Evolutionary conservation across 2,888 invertebrate species (phyloP).

Genomic region (Machimus atricapillus): DNA sequence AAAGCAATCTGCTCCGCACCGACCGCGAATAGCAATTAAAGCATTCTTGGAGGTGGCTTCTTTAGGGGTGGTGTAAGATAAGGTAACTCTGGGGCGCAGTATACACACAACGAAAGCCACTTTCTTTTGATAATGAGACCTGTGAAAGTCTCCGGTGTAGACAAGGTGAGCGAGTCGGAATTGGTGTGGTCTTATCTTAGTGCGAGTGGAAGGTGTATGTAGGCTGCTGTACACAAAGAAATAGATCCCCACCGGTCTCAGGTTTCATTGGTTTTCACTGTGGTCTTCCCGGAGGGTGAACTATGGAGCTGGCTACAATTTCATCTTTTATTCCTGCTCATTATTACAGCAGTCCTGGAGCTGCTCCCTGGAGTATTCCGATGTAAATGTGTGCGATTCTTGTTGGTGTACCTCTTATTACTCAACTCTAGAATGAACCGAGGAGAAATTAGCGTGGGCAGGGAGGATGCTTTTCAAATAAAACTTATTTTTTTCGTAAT

Average conservation of each 20-base stretch:
- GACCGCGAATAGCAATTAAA: slow-evolving; percentile 49
- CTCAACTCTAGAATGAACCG: background rate
- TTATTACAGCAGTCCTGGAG: slow-evolving; percentile 30
- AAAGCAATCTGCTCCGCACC: slow-evolving; percentile 48
- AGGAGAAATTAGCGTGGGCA: slow-evolving; percentile 13
- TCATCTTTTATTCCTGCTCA: slow-evolving; percentile 43
- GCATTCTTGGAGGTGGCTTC: slow-evolving; percentile 21
- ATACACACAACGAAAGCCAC: background rate
- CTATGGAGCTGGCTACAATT: slow-evolving; percentile 32
- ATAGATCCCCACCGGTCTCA: slow-evolving; percentile 26
- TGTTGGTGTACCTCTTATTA: slow-evolving; percentile 26
- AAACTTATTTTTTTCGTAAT: slow-evolving; percentile 1
- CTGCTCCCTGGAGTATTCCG: slow-evolving; percentile 23
- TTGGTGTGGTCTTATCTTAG: background rate
- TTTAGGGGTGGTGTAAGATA: slow-evolving; percentile 19
- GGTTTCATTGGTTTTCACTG: slow-evolving; percentile 35
- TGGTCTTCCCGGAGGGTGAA: slow-evolving; percentile 27
- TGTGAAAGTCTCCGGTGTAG: slow-evolving; percentile 6
- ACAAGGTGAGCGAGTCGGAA: background rate
- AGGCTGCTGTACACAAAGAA: background rate
- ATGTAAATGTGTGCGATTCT: slow-evolving; percentile 26
- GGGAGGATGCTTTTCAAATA: background rate
- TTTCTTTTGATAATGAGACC: slow-evolving; percentile 18
- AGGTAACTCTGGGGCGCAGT: background rate
- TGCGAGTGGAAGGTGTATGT: background rate